Conservation (phyloP, 2,797 vertebrate genomes). For the Coreius guichenoti region DNA sequence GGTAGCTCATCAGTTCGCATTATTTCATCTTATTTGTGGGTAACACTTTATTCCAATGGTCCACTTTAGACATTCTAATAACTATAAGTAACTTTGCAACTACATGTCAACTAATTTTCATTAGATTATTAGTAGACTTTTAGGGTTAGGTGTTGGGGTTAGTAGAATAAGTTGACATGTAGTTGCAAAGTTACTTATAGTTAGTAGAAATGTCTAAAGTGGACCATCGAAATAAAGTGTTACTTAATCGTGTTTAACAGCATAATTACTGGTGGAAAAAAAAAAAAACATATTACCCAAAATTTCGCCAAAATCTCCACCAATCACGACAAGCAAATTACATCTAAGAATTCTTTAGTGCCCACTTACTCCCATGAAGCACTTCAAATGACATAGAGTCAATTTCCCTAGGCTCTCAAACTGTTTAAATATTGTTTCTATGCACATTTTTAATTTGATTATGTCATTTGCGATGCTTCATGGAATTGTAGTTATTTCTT, state of each 20-base stretch:
- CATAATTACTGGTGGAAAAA: not conserved
- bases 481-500: not conserved
- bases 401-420: not conserved
- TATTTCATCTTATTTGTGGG: no score
- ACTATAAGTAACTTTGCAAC: not conserved
- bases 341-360: not conserved
- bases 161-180: not conserved
- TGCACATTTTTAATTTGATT: not conserved
- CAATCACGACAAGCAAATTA: not conserved
- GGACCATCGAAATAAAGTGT: not conserved
- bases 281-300: not conserved
- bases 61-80: not conserved
- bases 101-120: not conserved
- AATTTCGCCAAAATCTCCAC: not conserved
- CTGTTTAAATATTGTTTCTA: not conserved
- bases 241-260: not conserved
- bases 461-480: no score
- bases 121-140: not conserved
- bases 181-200: not conserved
- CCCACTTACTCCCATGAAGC: not conserved
- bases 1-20: no score
- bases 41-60: not conserved
- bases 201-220: not conserved
- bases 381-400: not conserved
- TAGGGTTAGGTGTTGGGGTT: not conserved